Base-by-base conservation (phyloP, 1,140 invertebrate genomes). In the Heliconius himera region DNA sequence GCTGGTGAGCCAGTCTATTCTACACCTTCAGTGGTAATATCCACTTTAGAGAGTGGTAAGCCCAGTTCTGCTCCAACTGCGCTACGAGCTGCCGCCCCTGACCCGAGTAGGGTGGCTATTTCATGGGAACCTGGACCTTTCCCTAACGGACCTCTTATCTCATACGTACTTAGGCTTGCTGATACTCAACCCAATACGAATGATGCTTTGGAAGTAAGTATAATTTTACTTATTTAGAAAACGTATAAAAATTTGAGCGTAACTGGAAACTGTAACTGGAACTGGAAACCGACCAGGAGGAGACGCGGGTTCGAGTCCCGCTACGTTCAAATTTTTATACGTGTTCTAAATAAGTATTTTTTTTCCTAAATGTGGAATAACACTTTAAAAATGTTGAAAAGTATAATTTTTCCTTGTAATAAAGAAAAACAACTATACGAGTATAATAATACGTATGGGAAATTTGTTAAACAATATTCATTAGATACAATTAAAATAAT, bases 51-150 rank as follows among this genome's bases (percentile, higher is more conserved):
- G 3, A 95, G 95, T 60, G 97, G 97, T 72, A 94, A 96, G 26
- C 97, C 98, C 9, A 95, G 96, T 70, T 98, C 97, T 8, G 94
- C 96, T 46, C 97, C 97, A 49, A 92, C 95, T 79, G 96, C 97
- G 80, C 95, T 98, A 79, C 96, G 97, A 82, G 95, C 97, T n/a
- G 96, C 97, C 41, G 96, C 98, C 1, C 96, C 98, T 49, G 98
- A 98, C 89, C 96, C 97, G n/a, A 96, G 96, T 80, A 96, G 98
- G 81, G 96, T 99, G 38, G 97, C 97, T 77, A 96, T 99, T 18
- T 97, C 97, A 82, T 99, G 98, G 98, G 96, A 97, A 91, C 97
- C 97, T 8, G 98, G 98, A 18, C 95, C 96, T 16, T 98, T 98
- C 88, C 97, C 97, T 33, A 98, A 98, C 91, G 98, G 98, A 76